Percentiles rank a stretch among this genome's conserved stretches.
These are phyloP conservation scores for Drosophila neoperkinsi DNA, from an alignment of 2,888 invertebrate species.

Conservation along the genomic window DNA sequence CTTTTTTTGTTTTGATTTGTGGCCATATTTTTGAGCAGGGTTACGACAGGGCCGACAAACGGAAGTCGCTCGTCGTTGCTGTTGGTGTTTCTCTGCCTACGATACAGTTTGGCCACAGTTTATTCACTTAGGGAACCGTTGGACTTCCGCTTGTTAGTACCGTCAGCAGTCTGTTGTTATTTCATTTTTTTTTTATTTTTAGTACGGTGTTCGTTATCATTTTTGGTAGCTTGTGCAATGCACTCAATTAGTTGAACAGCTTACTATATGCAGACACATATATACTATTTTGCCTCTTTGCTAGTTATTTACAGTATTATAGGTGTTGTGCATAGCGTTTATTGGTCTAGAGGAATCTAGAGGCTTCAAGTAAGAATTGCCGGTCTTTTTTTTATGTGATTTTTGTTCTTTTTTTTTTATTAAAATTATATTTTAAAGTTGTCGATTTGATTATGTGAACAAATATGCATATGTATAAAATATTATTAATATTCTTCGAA, in stretches of 20 bases:
- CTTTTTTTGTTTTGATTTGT: background rate
- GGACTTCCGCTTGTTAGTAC: constrained; percentile 64
- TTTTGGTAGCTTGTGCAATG: constrained; percentile 39
- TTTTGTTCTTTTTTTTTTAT: background rate
- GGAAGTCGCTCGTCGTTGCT: constrained; percentile 58
- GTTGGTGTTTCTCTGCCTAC: constrained; percentile 28
- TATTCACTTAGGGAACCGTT: constrained; percentile 72
- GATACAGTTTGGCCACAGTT: constrained; percentile 63
- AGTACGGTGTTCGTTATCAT: constrained; percentile 15
- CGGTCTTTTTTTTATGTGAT: background rate
- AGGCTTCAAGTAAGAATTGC: background rate
- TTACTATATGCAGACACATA: background rate
- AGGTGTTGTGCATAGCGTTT: constrained; percentile 12
- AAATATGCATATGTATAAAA: background rate
- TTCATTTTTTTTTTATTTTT: constrained; percentile 7
- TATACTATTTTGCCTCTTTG: background rate
- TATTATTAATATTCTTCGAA: background rate
- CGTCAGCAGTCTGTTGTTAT: constrained; percentile 20
- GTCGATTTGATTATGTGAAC: background rate
- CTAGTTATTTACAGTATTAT: background rate
- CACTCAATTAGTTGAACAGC: constrained; percentile 54
- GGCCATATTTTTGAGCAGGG: constrained; percentile 35
- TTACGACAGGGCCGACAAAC: constrained; percentile 33
- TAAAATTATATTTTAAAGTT: background rate
- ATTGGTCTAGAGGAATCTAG: background rate